Evolutionary conservation across 2,888 invertebrate genomes (phyloP), one percentile per base, ranked within the genome.

Genomic region (Hypolimnas misippus): DNA sequence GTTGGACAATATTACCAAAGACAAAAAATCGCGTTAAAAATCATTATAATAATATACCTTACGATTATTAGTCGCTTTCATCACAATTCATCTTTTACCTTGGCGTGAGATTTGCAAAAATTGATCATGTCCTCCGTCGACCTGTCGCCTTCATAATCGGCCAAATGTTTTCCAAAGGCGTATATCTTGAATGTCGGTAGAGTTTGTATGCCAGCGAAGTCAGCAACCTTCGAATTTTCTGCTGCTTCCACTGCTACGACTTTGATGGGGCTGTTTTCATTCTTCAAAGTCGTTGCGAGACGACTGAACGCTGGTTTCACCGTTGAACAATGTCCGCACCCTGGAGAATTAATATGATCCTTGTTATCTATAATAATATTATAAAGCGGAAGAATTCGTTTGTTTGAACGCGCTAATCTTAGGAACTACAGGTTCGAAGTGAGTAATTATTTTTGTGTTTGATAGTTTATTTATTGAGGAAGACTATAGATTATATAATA

Each of bases 271-370:
- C 83, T 75, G 0, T 87, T 86, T 10, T 89, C 89, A 0, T 75
- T 73, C 51, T 88, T 87, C 10, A 94, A 65, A 3, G 85, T 76
- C 0, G 91, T 87, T 0, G 95, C 94, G 0, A 94, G 87, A 33
- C 86, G 83, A 62, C 93, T 93, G 81, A 93, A 96, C 6, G 93
- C 93, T 3, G 95, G 95, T 77, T 96, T 96, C 80, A 94, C 93
- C 14, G 92, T 84, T 56, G 94, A 93, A 75, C 96, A 96, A 74
- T 96, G 95, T 0, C 94, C 93, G 77, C 96, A 96, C 95, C 96
- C 96, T 95, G 81, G 17, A 76, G 68, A 59, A 1, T 40, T 10
- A 31, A 17, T 25, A n/a, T 4, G 16, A 19, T 3, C 19, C 5
- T 29, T 46, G n/a, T 14, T 5, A 14, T 5, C 6, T 17, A n/a